Conservation (phyloP, 2,797 vertebrate genomes). For the Alcedo atthis region DNA sequence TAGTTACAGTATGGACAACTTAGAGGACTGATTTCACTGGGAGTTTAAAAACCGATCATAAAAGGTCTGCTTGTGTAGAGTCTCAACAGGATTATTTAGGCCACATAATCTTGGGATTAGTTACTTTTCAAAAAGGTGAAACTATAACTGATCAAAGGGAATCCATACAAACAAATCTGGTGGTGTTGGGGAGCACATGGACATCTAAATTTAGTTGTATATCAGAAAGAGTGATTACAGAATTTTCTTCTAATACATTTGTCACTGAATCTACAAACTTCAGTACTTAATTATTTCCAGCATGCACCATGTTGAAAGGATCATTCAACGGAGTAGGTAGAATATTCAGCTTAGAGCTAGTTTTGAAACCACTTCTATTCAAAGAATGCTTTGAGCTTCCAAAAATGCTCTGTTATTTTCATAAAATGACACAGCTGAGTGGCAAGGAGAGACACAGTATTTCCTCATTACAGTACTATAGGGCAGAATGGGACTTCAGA, state of each 20-base stretch:
- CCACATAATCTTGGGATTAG: background rate
- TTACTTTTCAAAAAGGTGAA: background rate
- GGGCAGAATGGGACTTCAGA: background rate
- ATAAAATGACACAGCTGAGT: background rate
- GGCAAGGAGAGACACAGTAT: background rate
- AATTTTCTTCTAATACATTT: background rate
- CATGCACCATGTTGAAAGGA: background rate
- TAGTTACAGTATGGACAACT: background rate
- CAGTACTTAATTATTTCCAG: background rate
- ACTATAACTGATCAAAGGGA: background rate
- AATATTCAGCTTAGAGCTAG: background rate
- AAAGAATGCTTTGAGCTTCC: conserved; percentile 34
- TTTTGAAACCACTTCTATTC: conserved; percentile 34
- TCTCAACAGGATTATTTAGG: background rate
- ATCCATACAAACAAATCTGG: background rate
- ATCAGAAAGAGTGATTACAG: background rate
- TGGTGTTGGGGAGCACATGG: background rate
- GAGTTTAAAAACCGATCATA: background rate
- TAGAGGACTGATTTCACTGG: background rate
- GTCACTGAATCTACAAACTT: background rate
- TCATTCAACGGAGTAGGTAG: background rate
- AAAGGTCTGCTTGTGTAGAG: background rate
- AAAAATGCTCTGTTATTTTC: background rate
- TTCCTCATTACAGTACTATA: background rate
- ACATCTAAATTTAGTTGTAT: background rate